Evolutionary conservation across 2,888 invertebrate species (phyloP).

Genomic region (Dioctria rufipes): DNA sequence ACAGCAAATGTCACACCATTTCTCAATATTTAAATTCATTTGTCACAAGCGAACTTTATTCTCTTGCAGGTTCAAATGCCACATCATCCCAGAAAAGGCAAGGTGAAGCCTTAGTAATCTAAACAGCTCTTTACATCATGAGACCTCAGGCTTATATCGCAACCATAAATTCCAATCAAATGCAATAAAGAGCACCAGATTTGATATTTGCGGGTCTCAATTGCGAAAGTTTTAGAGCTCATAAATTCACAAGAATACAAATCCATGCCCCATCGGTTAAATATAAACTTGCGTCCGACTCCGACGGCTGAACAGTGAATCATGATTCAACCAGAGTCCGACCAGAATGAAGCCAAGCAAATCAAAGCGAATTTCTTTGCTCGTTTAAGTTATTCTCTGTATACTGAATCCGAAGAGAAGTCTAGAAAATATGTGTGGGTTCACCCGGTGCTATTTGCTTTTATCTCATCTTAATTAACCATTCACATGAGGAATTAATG

Average conservation of each 20-base stretch:
- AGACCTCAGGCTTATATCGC: conserved; percentile 27
- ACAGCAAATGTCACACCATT: too few species aligned
- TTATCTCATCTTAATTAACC: neutral
- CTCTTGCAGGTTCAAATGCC: too few species aligned
- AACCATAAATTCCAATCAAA: conserved; percentile 45
- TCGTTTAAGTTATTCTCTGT: neutral
- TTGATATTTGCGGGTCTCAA: conserved; percentile 21
- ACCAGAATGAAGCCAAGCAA: neutral
- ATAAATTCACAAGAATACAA: conserved; percentile 23
- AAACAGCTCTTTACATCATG: neutral
- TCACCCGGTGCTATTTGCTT: neutral
- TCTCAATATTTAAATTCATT: too few species aligned
- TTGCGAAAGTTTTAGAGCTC: conserved; percentile 26
- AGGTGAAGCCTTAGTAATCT: neutral
- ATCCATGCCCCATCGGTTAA: neutral
- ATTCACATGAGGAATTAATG: conserved; percentile 6
- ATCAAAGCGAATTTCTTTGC: neutral
- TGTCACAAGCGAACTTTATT: too few species aligned
- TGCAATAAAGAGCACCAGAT: conserved; percentile 28
- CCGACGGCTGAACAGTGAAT: neutral
- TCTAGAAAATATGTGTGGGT: neutral
- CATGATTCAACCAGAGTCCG: neutral
- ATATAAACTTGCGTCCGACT: neutral
- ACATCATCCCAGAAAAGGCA: too few species aligned
- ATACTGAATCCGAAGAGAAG: too few species aligned